A percentile compares a stretch with the other conserved stretches of the same genome.
phyloP scores from a whole-genome alignment of 1,140 invertebrate genomes.

The Anagrus nilaparvatae region DNA sequence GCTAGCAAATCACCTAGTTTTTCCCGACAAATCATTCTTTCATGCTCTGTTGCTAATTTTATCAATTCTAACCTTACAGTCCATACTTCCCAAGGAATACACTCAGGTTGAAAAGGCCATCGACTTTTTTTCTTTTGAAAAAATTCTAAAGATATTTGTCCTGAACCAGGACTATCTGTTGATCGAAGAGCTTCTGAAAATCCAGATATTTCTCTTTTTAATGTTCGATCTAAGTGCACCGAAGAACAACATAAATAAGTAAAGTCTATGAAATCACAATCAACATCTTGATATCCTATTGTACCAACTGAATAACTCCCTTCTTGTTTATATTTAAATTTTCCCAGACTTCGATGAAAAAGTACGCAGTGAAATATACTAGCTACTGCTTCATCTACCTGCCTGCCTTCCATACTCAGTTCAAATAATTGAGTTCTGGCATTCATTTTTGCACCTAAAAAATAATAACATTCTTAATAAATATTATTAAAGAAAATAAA shows the following conservation, averaged over 20 bases:
- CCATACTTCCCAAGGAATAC: conserved; percentile 96
- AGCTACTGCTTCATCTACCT: conserved; percentile 89
- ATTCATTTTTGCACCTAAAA: no score
- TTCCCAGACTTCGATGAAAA: conserved; percentile 88
- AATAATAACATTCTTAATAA: no score
- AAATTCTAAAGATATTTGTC: conserved; percentile 91
- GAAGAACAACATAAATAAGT: conserved; percentile 93
- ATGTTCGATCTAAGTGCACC: conserved; percentile 56
- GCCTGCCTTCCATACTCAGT: conserved; percentile 80
- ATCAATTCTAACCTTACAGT: conserved; percentile 83
- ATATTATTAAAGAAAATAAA: no score
- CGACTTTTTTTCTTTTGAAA: conserved; percentile 82
- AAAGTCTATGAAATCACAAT: conserved; percentile 95
- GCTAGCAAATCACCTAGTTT: conserved; percentile 83
- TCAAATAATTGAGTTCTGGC: conserved; percentile 80
- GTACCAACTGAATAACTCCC: conserved; percentile 91
- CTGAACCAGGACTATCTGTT: conserved; percentile 58
- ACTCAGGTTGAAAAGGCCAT: conserved; percentile 81
- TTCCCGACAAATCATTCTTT: conserved; percentile 77
- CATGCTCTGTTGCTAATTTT: conserved; percentile 75
- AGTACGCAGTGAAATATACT: conserved; percentile 92
- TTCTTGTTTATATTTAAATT: conserved; percentile 90
- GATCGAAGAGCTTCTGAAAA: conserved; percentile 79
- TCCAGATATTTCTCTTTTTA: conserved; percentile 71
- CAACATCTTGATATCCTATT: conserved; percentile 88